Base-by-base conservation (phyloP, 2,113 vertebrate genomes). In the Cololabis saira region DNA sequence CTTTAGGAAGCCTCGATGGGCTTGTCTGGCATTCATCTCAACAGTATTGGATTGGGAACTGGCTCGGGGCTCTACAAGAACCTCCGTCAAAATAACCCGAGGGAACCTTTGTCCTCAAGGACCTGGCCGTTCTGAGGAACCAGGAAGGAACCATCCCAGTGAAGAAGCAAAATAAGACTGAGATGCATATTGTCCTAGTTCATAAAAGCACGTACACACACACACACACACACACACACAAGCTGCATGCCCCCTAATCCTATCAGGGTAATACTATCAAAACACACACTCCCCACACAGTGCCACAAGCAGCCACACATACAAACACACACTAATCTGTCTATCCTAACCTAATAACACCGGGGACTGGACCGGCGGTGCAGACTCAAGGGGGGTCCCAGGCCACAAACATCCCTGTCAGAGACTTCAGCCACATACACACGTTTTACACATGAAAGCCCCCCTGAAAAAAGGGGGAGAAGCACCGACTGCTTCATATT, bases 401-500 rank as follows among this genome's bases (percentile, higher is more conserved):
- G 33, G 67, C 62, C 67, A 58, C 71, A 78, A 80, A 69, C 55
- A 3, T 64, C 61, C 40, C 40, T 58, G 71, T 69, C 69, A 56
- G 57, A 75, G 67, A 49, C 45, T 62, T 56, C 64, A 68, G 45
- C 48, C 67, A 74, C 50, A 67, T 67, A 24, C 53, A 71, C 74
- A 74, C 66, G 62, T 57, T 30, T 47, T 15, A 80, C 76, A 85
- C 52, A 70, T 58, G 22, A 68, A 76, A 71, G 42, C 47, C 49
- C 56, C 30, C 40, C 43, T 18, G 18, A 53, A 83, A 86, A 84
- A 76, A 78, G 78, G 67, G 66, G 42, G 61, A 71, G 59, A 37
- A 58, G 78, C 67, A 33, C 68, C 66, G 89, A 91, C 92, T 94
- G 93, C 92, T 93, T 93, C 80, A 53, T 84, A 91, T 94, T 94